Evolutionary conservation across 1,140 invertebrate genomes (phyloP).

Genomic region (Lepidurus apus): DNA sequence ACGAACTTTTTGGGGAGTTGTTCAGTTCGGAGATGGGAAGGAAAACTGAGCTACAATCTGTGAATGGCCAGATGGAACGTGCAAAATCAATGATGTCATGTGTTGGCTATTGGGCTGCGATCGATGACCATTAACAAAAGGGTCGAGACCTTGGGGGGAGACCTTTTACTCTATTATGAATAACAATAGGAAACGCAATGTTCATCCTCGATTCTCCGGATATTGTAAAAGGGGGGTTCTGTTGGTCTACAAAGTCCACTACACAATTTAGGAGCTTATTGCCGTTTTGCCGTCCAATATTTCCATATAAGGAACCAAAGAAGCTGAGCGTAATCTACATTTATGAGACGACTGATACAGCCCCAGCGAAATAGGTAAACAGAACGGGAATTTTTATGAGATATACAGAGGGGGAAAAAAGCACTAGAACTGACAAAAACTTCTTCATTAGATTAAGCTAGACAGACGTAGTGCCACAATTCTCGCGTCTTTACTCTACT

Average conservation of each 20-base stretch:
- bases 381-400: not conserved
- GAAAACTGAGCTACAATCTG: not conserved
- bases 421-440: too few species aligned
- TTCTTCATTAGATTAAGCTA: too few species aligned
- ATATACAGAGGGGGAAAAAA: too few species aligned
- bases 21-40: not conserved
- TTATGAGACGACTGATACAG: not conserved
- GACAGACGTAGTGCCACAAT: too few species aligned
- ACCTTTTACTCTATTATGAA: not conserved
- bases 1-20: not conserved
- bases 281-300: constrained; percentile 1
- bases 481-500: too few species aligned
- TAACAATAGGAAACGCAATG: not conserved
- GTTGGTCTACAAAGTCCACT: not conserved
- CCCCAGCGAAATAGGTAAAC: not conserved
- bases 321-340: constrained; percentile 7
- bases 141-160: not conserved
- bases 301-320: not conserved
- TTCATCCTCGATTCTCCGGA: not conserved
- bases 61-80: constrained; percentile 3
- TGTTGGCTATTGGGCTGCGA: constrained; percentile 6
- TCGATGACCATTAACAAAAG: constrained; percentile 15
- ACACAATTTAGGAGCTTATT: not conserved
- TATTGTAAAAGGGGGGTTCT: not conserved
- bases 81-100: not conserved